Conservation (phyloP, 2,113 vertebrate species). For the Podilymbus podiceps region DNA sequence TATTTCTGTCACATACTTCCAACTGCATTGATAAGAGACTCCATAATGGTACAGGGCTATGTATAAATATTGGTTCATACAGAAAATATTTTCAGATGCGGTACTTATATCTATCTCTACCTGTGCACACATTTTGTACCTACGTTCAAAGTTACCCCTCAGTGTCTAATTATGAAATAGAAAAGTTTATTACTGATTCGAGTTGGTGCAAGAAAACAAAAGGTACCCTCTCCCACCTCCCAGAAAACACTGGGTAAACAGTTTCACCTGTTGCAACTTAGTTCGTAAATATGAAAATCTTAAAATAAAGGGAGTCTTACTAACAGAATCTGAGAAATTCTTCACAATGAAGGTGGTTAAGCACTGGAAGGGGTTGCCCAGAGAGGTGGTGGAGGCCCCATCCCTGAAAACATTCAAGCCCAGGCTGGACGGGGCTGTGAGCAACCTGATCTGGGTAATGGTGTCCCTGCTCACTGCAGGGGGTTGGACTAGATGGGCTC, state of each 20-base stretch:
- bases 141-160: not conserved
- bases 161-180: not conserved
- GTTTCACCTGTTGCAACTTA: not conserved
- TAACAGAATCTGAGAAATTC: not conserved
- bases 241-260: not conserved
- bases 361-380: too few species aligned
- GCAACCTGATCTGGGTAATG: too few species aligned
- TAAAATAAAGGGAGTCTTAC: not conserved
- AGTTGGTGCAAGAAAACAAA: not conserved
- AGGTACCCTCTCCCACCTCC: not conserved
- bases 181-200: not conserved
- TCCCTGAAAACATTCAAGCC: too few species aligned
- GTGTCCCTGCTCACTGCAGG: too few species aligned
- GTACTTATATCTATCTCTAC: not conserved
- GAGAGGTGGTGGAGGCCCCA: too few species aligned
- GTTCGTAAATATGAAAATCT: not conserved
- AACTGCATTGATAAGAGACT: not conserved
- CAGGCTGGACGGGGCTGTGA: too few species aligned
- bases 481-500: too few species aligned
- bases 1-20: not conserved
- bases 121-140: not conserved
- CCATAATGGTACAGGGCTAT: not conserved
- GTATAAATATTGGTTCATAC: not conserved
- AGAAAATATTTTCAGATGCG: not conserved
- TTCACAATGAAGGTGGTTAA: too few species aligned